These are phyloP conservation scores for Eublepharis macularius DNA, from an alignment of 2,113 vertebrate genomes.

Conservation along the genomic window DNA sequence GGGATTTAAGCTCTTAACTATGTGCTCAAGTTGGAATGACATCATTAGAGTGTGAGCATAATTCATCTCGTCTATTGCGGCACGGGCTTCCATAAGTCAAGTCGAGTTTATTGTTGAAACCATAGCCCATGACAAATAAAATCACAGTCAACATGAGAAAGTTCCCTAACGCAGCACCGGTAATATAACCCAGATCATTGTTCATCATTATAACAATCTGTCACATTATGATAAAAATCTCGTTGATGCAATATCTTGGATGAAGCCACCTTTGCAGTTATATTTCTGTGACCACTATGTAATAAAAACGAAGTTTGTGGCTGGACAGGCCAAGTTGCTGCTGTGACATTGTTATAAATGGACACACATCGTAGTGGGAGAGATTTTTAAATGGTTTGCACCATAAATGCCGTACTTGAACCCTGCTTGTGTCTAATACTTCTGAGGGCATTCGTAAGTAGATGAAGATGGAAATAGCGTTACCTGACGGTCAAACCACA, in stretches of 20 bases:
- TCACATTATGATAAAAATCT: neutral
- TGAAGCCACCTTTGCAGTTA: neutral
- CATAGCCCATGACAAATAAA: neutral
- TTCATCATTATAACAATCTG: neutral
- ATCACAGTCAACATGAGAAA: neutral
- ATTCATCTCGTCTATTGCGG: neutral
- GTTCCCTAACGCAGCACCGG: neutral
- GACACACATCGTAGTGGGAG: no score
- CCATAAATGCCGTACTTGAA: neutral
- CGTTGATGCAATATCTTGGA: neutral
- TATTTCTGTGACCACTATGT: neutral
- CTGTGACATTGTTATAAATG: neutral
- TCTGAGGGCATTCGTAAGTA: no score
- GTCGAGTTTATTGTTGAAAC: neutral
- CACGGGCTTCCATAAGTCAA: neutral
- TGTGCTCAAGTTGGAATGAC: neutral
- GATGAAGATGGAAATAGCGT: no score
- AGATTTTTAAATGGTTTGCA: no score
- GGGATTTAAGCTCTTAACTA: neutral
- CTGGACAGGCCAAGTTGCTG: neutral
- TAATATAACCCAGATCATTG: neutral
- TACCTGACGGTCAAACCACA: no score
- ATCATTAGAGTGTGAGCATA: neutral
- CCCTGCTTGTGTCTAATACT: no score
- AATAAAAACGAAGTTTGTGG: neutral